Conservation (phyloP, 2,888 invertebrate species). For the Aelia acuminata region DNA sequence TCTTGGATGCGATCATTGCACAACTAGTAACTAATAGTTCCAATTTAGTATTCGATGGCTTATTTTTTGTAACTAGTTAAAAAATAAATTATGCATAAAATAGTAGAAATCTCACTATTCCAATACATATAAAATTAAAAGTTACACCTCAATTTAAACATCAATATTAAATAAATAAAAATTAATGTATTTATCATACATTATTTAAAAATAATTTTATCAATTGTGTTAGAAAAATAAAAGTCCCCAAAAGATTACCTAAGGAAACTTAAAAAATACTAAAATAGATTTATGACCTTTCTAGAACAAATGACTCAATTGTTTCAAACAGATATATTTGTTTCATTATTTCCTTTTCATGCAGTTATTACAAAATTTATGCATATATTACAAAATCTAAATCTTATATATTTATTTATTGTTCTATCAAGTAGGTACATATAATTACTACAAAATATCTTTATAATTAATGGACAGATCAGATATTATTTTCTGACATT, state of each 20-base stretch:
- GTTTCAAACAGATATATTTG: background rate
- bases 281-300: background rate
- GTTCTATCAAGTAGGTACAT: background rate
- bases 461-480: conserved; percentile 17
- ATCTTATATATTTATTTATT: background rate
- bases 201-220: background rate
- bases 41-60: background rate
- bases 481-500: conserved; percentile 24
- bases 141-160: background rate
- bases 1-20: background rate
- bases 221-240: background rate
- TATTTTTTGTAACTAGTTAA: background rate
- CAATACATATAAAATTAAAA: background rate
- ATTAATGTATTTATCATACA: background rate
- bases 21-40: background rate
- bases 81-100: background rate
- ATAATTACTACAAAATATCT: background rate
- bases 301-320: background rate
- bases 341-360: background rate
- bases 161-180: background rate
- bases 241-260: too few species aligned
- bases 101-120: background rate
- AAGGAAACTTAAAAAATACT: too few species aligned
- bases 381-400: background rate
- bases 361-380: background rate